phyloP scores from a whole-genome alignment of 37 sponge, comb jelly and placozoan species.

The Mnemiopsis leidyi region DNA sequence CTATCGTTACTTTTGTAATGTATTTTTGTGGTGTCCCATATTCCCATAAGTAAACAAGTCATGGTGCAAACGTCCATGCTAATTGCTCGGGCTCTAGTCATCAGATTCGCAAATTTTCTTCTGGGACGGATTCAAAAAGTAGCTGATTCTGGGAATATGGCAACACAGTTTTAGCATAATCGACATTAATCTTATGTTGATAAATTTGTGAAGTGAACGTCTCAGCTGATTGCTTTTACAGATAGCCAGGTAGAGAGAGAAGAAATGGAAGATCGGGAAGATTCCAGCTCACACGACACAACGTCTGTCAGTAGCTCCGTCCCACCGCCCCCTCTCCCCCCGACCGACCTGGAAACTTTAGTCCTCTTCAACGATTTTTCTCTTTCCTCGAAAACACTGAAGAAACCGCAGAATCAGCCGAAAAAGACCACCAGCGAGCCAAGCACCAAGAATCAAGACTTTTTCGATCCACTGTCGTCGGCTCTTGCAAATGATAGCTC shows the following conservation, averaged over 20 bases:
- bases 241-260: not conserved
- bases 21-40: no score
- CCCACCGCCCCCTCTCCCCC: not conserved
- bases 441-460: not conserved
- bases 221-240: no score
- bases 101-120: no score
- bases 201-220: no score
- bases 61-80: no score
- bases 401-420: not conserved
- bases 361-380: conserved; percentile 20
- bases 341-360: conserved; percentile 32
- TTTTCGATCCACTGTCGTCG: conserved; percentile 24
- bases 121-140: no score
- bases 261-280: not conserved
- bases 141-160: no score
- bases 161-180: no score
- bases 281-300: not conserved
- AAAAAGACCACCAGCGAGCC: not conserved
- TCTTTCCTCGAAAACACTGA: not conserved
- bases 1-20: no score
- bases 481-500: not conserved
- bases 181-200: no score
- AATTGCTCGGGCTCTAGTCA: no score
- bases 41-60: no score
- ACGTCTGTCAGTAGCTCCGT: not conserved